Base-by-base conservation (phyloP, 1,140 invertebrate genomes). In the Anthonomus grandis region DNA sequence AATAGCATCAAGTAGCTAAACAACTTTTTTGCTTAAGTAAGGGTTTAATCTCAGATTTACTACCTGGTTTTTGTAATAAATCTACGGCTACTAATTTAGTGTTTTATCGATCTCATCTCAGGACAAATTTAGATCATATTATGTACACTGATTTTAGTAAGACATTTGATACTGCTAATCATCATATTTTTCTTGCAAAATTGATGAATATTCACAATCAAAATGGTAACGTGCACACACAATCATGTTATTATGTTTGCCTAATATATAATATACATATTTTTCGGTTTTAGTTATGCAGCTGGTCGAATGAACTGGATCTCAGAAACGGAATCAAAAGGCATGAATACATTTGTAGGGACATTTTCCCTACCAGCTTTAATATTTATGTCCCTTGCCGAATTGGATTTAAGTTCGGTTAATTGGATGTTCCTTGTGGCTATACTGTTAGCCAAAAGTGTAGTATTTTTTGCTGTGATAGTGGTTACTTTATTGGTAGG, bases 351-450 rank as follows among this genome's bases (percentile, higher is more conserved):
- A 44, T 97, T 96, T 80, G 90, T 97, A 0, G 91, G 92, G 18
- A 94, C 88, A 31, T 97, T 97, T 78, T 87, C 92, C 15, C 70
- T 98, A 31, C 95, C 95, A 39, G 87, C 91, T 2, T 72, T 97
- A 4, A 94, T 98, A 64, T 97, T 98, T 68, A 78, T 90, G 56
- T 95, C 91, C 21, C 75, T 98, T 70, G 91, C 91, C 24, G 82
- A 88, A 64, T 75, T 97, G 5, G 83, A 97, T 67, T 89, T 97
- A 67, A 83, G 76, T 15, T 79, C 83, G 21, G 89, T 93, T 0
- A 94, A 96, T 71, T 97, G 92, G 92, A 83, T 79, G 60, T 97
- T 97, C 74, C 74, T 97, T n/a, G 63, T 86, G 36, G 83, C 89
- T 27, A 87, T 98, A 63, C 75, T 94, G 22, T 71, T 96, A 31